Evolutionary conservation across 2,797 vertebrate species (phyloP).

Genomic region (Valencia hispanica): DNA sequence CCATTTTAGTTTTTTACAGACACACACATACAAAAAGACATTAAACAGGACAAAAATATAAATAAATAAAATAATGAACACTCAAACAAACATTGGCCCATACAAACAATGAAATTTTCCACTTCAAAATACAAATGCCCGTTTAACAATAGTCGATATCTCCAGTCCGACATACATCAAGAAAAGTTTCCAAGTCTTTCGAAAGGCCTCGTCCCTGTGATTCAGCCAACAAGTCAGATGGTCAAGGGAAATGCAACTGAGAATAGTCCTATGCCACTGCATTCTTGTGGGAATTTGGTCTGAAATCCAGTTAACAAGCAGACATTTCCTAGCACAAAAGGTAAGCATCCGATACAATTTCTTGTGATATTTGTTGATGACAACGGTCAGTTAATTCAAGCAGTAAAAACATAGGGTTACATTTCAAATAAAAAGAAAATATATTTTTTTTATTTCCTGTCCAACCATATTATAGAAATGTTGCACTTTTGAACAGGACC

Average conservation of each 20-base stretch:
- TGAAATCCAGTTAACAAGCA: neutral
- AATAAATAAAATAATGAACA: too few species aligned
- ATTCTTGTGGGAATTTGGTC: too few species aligned
- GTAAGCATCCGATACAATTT: neutral
- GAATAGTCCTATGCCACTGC: neutral
- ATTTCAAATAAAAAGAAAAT: neutral
- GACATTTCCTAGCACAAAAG: neutral
- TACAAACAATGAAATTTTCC: too few species aligned
- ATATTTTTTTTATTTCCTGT: too few species aligned
- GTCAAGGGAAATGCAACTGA: neutral
- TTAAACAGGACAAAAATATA: too few species aligned
- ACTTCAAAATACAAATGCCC: neutral
- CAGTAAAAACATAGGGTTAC: neutral
- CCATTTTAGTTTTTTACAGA: too few species aligned
- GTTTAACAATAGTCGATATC: constrained; percentile 1
- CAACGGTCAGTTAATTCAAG: neutral
- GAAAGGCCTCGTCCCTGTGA: neutral
- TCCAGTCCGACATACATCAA: neutral
- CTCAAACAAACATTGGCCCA: too few species aligned
- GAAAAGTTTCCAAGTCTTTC: neutral
- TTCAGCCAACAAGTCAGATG: neutral
- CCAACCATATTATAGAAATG: neutral
- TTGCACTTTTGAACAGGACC: neutral
- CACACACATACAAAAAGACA: too few species aligned
- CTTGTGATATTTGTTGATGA: neutral